phyloP scores from a whole-genome alignment of 2,113 vertebrate genomes.

The Anhinga anhinga region DNA sequence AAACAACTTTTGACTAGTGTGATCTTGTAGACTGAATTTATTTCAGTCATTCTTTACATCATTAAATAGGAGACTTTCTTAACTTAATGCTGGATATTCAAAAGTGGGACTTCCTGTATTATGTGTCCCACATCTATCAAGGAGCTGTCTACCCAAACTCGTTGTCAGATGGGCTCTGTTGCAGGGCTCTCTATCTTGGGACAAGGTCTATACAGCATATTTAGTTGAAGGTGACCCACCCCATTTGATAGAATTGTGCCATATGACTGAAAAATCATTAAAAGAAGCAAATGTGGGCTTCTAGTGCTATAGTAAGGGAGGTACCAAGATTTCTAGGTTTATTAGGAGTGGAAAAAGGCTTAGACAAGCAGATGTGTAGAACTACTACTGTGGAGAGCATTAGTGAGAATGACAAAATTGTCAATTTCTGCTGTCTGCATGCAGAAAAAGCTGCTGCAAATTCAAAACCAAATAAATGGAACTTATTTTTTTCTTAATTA shows the following conservation, averaged over 20 bases:
- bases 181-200: neutral
- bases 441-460: neutral
- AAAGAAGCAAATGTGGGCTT: neutral
- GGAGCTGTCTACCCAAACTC: neutral
- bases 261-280: neutral
- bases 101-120: neutral
- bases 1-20: neutral
- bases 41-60: neutral
- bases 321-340: neutral
- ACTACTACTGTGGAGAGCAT: neutral
- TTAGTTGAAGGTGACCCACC: neutral
- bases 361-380: neutral
- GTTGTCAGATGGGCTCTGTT: neutral
- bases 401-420: neutral
- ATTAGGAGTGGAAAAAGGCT: neutral
- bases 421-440: neutral
- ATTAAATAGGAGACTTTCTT: neutral
- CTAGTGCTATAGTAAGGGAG: neutral
- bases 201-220: neutral
- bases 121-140: neutral
- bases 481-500: neutral
- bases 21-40: neutral
- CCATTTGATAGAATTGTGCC: neutral
- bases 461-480: neutral
- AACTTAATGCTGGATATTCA: neutral